Evolutionary conservation across 1,140 invertebrate genomes (phyloP), one percentile per base, ranked within the genome.

Genomic region (Muscidifurax raptorellus): DNA sequence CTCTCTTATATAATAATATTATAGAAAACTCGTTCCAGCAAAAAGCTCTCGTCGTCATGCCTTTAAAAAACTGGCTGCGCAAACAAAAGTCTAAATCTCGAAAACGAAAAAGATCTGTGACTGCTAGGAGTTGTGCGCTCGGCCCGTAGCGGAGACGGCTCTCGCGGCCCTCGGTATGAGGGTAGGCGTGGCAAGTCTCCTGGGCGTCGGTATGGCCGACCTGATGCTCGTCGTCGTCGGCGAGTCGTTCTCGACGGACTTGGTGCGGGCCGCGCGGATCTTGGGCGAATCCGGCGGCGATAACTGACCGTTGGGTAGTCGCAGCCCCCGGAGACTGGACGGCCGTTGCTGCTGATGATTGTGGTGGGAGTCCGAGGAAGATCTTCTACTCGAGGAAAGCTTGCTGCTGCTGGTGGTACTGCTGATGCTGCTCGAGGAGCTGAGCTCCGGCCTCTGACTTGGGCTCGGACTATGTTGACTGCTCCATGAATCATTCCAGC

Each of bases 401-500:
- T 66, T 69, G 36, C 52, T 59, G 32, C 9, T 25, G 76, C 75
- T 77, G 30, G 74, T 40, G n/a, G 13, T 36, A 6, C 52, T 82
- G 81, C 67, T 59, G 15, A 18, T 59, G 25, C 71, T 66, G 52
- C 52, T 82, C 75, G 82, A 72, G 10, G 76, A 77, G 30, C 72
- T 64, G 15, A 30, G 44, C 18, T 76, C 59, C 1, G 80, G 32
- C 27, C 59, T n/a, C 2, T 28, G 52, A 0, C 32, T 75, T 3
- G 25, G 44, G n/a, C 40, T 30, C 22, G 89, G 86, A 71, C 87
- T 88, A 71, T 88, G 89, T 83, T 87, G 66, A 15, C 52, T 22
- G 47, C 27, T 88, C 90, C 89, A 90, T 66, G 90, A 88, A 84
- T 92, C 91, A 92, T 87, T 92, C 92, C 91, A 92, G 89, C 91